These are phyloP conservation scores for Craseonycteris thonglongyai DNA, from an alignment of 2,113 vertebrate genomes.

Conservation along the genomic window DNA sequence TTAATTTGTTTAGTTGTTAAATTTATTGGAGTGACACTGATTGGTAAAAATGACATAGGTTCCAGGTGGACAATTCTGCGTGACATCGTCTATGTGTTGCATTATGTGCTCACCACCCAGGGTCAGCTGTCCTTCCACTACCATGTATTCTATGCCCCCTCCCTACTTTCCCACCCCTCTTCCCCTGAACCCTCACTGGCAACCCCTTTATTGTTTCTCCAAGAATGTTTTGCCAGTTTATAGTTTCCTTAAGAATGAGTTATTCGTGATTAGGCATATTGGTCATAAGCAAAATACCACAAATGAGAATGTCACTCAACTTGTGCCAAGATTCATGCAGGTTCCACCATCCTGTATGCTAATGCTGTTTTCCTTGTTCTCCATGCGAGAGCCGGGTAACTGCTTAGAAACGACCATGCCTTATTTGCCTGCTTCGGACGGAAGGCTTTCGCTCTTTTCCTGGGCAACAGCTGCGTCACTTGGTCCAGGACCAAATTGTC, in stretches of 20 bases:
- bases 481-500: constrained; percentile 48
- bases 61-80: too few relatives aligned
- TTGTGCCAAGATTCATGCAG: not conserved
- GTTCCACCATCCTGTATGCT: not conserved
- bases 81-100: too few relatives aligned
- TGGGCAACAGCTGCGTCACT: constrained; percentile 62
- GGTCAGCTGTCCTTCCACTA: too few relatives aligned
- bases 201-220: not conserved
- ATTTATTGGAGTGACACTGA: too few relatives aligned
- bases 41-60: too few relatives aligned
- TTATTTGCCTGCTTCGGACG: constrained; percentile 13
- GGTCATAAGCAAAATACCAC: not conserved
- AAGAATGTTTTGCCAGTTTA: not conserved
- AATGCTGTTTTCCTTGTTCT: constrained; percentile 53
- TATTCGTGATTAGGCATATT: not conserved
- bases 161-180: too few relatives aligned
- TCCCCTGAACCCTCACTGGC: too few relatives aligned
- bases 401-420: constrained; percentile 54
- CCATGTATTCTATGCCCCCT: too few relatives aligned
- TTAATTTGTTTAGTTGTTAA: too few relatives aligned
- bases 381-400: constrained; percentile 46
- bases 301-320: not conserved
- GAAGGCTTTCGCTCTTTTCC: constrained; percentile 52
- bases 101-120: too few relatives aligned
- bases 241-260: not conserved